Conservation (phyloP, 2,797 vertebrate species). For the Pangasius sanitwongsei region DNA sequence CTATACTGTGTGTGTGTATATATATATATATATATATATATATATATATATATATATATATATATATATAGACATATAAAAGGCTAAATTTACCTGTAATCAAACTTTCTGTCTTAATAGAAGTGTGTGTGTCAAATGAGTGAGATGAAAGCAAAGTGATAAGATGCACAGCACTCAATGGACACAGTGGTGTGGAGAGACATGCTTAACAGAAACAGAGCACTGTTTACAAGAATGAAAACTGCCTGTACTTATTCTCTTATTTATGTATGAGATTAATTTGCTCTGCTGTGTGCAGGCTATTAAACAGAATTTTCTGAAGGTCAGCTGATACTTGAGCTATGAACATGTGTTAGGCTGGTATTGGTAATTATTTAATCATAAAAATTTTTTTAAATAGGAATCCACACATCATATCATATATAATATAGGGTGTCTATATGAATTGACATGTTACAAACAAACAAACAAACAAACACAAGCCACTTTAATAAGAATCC, state of each 20-base stretch:
- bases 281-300: background rate
- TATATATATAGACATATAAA: background rate
- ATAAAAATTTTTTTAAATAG: background rate
- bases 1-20: no score
- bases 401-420: background rate
- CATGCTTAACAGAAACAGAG: conserved; percentile 6
- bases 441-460: background rate
- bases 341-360: background rate
- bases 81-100: conserved; percentile 11
- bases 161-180: background rate
- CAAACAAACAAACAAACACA: background rate
- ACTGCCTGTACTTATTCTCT: conserved; percentile 15
- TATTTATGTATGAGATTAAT: conserved; percentile 38
- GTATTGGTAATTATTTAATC: conserved; percentile 1
- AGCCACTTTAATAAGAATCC: background rate
- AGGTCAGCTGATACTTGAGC: background rate
- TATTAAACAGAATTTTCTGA: conserved; percentile 19
- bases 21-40: no score
- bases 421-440: background rate
- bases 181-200: background rate
- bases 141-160: background rate
- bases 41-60: background rate
- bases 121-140: background rate
- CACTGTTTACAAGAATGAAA: conserved; percentile 9
- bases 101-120: background rate